These are phyloP conservation scores for Chesias legatella DNA, from an alignment of 2,888 invertebrate genomes.

Conservation along the genomic window DNA sequence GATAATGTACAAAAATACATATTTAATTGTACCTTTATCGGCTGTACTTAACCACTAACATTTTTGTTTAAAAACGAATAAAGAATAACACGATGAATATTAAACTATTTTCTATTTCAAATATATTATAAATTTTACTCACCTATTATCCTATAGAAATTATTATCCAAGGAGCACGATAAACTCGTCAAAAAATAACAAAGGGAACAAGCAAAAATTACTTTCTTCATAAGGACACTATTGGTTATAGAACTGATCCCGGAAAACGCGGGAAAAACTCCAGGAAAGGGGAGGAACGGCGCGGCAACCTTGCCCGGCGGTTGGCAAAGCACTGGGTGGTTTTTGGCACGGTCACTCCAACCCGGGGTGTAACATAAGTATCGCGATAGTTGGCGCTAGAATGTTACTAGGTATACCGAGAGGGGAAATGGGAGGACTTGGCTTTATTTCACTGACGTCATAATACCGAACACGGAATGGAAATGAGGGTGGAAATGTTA, in stretches of 20 bases:
- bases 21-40: too few relatives aligned
- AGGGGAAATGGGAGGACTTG: slow-evolving; percentile 1
- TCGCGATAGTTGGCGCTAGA: slow-evolving; percentile 32
- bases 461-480: background rate
- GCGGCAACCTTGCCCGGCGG: slow-evolving; percentile 51
- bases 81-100: too few relatives aligned
- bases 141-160: slow-evolving; percentile 69
- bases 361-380: slow-evolving; percentile 29
- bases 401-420: slow-evolving; percentile 29
- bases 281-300: slow-evolving; percentile 23
- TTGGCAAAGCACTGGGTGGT: slow-evolving; percentile 56
- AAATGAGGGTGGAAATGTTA: background rate
- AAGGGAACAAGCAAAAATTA: slow-evolving; percentile 45
- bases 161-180: slow-evolving; percentile 60
- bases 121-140: slow-evolving; percentile 29
- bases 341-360: slow-evolving; percentile 58
- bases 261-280: slow-evolving; percentile 46
- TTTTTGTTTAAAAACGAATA: too few relatives aligned
- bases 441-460: slow-evolving; percentile 9
- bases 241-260: slow-evolving; percentile 35
- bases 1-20: too few relatives aligned
- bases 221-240: slow-evolving; percentile 70
- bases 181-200: slow-evolving; percentile 48
- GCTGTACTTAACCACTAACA: too few relatives aligned
- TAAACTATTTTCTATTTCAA: too few relatives aligned